A percentile compares a stretch with the other conserved stretches of the same genome.
Evolutionary conservation across 2,797 vertebrate genomes (phyloP).

Genomic region (Miichthys miiuy): DNA sequence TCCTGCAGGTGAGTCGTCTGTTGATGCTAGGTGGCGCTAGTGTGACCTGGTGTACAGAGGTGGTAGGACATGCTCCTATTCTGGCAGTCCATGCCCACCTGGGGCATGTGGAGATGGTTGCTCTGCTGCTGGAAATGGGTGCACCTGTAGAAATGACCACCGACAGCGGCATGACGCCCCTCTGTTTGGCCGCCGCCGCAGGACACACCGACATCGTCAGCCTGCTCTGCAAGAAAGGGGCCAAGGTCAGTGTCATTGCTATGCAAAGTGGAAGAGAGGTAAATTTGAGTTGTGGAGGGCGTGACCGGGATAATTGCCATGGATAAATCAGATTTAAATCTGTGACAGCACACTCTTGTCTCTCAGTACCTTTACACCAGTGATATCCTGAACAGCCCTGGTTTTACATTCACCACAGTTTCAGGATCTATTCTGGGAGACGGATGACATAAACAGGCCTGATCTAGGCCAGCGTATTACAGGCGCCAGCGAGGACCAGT

Average conservation of each 20-base stretch:
- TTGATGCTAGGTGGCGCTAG: slow-evolving; percentile 96
- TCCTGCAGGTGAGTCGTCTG: slow-evolving; percentile 93
- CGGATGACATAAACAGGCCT: slow-evolving; percentile 60
- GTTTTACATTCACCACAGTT: slow-evolving; percentile 55
- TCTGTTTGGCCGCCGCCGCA: slow-evolving; percentile 92
- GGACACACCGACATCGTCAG: slow-evolving; percentile 90
- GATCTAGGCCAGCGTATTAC: slow-evolving; percentile 68
- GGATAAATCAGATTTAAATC: slow-evolving; percentile 37
- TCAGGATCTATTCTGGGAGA: slow-evolving; percentile 66
- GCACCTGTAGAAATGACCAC: slow-evolving; percentile 89
- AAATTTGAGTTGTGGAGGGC: slow-evolving; percentile 7
- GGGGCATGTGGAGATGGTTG: slow-evolving; percentile 94
- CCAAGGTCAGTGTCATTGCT: slow-evolving; percentile 86
- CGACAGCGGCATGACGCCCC: slow-evolving; percentile 92
- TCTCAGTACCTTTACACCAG: slow-evolving; percentile 31
- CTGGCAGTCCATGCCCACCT: slow-evolving; percentile 94
- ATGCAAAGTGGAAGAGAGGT: background rate
- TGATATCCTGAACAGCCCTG: slow-evolving; percentile 42
- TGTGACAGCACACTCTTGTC: slow-evolving; percentile 24
- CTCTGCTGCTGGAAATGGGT: slow-evolving; percentile 92
- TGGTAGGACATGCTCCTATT: slow-evolving; percentile 94
- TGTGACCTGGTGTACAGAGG: slow-evolving; percentile 95
- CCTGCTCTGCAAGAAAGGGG: slow-evolving; percentile 92
- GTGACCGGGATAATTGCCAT: background rate
- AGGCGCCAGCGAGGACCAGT: slow-evolving; percentile 32